A percentile compares a stretch with the other conserved stretches of the same genome.
Evolutionary conservation across 1,140 invertebrate genomes (phyloP).

Genomic region (Pteromalus puparum): DNA sequence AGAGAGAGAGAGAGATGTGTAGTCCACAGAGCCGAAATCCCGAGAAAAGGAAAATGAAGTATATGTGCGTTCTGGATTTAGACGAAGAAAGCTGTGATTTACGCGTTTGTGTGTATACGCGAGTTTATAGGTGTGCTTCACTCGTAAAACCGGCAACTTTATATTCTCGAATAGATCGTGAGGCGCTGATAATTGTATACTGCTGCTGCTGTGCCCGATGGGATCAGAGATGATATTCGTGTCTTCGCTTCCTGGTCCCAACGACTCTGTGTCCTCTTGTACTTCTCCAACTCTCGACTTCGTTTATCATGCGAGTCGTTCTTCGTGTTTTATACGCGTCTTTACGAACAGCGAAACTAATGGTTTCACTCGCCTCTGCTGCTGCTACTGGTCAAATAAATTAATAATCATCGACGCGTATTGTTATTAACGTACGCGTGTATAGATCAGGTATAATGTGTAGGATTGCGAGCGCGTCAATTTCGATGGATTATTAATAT

Average conservation of each 20-base stretch:
- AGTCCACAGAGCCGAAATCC: background rate
- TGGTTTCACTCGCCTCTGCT: background rate
- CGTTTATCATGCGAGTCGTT: background rate
- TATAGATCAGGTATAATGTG: too few relatives aligned
- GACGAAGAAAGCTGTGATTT: conserved; percentile 24
- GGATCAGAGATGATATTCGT: background rate
- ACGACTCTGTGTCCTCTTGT: background rate
- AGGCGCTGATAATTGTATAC: conserved; percentile 22
- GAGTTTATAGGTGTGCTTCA: conserved; percentile 54
- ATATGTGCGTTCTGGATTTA: background rate
- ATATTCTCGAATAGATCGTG: conserved; percentile 59
- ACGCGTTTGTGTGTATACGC: background rate
- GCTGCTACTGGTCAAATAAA: background rate
- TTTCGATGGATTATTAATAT: background rate
- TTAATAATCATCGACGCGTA: background rate
- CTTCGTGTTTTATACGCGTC: too few relatives aligned
- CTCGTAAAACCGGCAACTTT: conserved; percentile 58
- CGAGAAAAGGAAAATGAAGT: background rate
- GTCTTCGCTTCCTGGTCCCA: background rate
- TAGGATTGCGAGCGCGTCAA: background rate
- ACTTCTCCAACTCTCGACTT: background rate
- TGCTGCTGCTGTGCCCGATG: background rate
- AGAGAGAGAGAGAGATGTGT: too few relatives aligned
- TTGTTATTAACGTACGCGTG: background rate
- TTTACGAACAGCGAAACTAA: background rate